phyloP scores from a whole-genome alignment of 92 coral and sea anemone species.

The Porites lobata region DNA sequence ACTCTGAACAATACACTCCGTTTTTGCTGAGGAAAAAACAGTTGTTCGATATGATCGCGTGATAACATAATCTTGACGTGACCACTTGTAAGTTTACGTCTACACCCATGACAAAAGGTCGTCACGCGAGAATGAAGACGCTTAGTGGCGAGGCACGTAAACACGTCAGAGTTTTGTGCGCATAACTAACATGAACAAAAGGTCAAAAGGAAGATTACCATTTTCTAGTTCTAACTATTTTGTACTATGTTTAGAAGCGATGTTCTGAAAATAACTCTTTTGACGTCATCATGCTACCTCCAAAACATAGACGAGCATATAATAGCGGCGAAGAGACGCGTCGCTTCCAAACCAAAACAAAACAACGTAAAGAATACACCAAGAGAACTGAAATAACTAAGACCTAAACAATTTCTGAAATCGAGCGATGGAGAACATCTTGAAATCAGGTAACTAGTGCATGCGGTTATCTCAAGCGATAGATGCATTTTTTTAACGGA shows the following conservation, averaged over 20 bases:
- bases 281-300: conserved; percentile 48
- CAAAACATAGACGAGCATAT: conserved; percentile 36
- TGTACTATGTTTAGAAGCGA: conserved; percentile 36
- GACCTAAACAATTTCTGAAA: not conserved
- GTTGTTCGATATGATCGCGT: not conserved
- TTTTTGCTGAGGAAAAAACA: no score
- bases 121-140: conserved; percentile 47
- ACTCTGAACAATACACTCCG: no score
- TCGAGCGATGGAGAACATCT: conserved; percentile 41
- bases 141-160: conserved; percentile 7
- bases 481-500: not conserved
- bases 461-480: not conserved
- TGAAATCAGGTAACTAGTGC: conserved; percentile 52
- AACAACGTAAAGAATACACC: not conserved
- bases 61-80: conserved; percentile 4
- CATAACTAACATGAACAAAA: conserved; percentile 2
- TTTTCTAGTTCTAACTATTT: not conserved
- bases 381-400: not conserved
- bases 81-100: conserved; percentile 11
- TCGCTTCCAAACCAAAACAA: conserved; percentile 41
- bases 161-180: conserved; percentile 25
- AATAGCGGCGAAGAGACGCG: not conserved
- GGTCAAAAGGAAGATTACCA: conserved; percentile 5
- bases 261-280: conserved; percentile 33
- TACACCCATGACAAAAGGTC: conserved; percentile 25